Evolutionary conservation across 2,888 invertebrate species (phyloP), one percentile per base, ranked within the genome.

Genomic region (Caenorhabditis virilis): DNA sequence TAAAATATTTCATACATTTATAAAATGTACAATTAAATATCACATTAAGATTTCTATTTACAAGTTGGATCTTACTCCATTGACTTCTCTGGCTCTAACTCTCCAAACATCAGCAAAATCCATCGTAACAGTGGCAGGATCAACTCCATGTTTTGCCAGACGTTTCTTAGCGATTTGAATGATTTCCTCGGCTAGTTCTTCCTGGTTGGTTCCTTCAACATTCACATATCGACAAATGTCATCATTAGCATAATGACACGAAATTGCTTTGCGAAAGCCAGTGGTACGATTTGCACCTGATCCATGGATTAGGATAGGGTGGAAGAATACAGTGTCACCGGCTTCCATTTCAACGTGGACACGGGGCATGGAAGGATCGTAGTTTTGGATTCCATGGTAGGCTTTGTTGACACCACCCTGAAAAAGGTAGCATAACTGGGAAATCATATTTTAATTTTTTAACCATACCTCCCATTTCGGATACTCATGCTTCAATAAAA

Each of bases 251-350:
- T 90, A 93, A 85, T 93, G 93, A 69, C 90, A 89, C 0, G 91
- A 90, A 77, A 93, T 91, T 0, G 91, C 89, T 82, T 90, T 90
- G 62, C 91, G 87, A 83, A 88, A 89, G n/a, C 87, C 87, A 89
- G 89, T 79, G 0, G 91, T 89, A 27, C 84, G 85, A 83, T 92
- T 93, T 22, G 89, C 88, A n/a, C 92, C 91, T 0, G 92, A 92
- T 2, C 92, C 92, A 82, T 93, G 92, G 30, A 93, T 87, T 11
- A 93, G 84, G 18, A 90, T 83, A 0, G 92, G 91, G 84, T 92
- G 91, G 83, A 93, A 91, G 85, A 93, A 90, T 18, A 77, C 89
- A 0, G 92, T 92, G 83, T 93, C 92, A 0, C 92, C 92, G 13
- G 90, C 89, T 48, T 89, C 88, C 91, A 92, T 92, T 70, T 88